phyloP scores from a whole-genome alignment of 1,140 invertebrate genomes.

The Scaptomyza montana region DNA sequence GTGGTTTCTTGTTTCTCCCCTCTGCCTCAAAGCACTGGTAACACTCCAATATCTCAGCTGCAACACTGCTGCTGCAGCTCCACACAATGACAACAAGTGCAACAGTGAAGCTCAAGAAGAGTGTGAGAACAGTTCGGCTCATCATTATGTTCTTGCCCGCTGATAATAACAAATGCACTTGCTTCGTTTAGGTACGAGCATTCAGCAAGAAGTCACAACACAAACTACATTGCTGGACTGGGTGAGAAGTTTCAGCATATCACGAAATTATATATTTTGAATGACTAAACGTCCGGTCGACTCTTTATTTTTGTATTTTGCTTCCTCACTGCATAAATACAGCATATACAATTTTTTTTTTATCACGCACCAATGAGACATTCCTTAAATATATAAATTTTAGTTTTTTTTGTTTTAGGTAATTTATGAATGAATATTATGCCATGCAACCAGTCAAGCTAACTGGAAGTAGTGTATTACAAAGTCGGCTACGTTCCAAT shows the following conservation, averaged over 20 bases:
- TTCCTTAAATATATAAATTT: background rate
- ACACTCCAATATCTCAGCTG: conserved; percentile 31
- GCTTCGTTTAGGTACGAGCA: conserved; percentile 8
- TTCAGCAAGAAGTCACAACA: conserved; percentile 24
- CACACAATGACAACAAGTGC: conserved; percentile 10
- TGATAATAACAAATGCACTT: conserved; percentile 1
- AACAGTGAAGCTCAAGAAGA: conserved; percentile 18
- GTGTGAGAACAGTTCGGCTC: background rate
- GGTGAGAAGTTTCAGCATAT: conserved; percentile 17
- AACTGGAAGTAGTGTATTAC: too few relatives aligned
- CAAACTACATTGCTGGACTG: conserved; percentile 19
- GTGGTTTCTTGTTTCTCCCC: background rate
- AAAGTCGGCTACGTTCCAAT: too few relatives aligned
- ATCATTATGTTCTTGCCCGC: conserved; percentile 11
- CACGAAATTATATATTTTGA: conserved; percentile 6
- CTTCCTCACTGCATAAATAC: background rate
- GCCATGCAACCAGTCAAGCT: too few relatives aligned
- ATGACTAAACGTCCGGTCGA: conserved; percentile 28
- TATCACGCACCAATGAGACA: background rate
- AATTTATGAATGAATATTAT: too few relatives aligned
- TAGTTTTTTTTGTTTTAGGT: background rate
- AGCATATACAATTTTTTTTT: background rate
- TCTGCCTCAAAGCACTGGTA: conserved; percentile 24
- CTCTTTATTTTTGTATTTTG: conserved; percentile 14
- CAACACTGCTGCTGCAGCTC: background rate